phyloP scores from a whole-genome alignment of 2,113 vertebrate genomes.

The Porphyrio hochstetteri region DNA sequence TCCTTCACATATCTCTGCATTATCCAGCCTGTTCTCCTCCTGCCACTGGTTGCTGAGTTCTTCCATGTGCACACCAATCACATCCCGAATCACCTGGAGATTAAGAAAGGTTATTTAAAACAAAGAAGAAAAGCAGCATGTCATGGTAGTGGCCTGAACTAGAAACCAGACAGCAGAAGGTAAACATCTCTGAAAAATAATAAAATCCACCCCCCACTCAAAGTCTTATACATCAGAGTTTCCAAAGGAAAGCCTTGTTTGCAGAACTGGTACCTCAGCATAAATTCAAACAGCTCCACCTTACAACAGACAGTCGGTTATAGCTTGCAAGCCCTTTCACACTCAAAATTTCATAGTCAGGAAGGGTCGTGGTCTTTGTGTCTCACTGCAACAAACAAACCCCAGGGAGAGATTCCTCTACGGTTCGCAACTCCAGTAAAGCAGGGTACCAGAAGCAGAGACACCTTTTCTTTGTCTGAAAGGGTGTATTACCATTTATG shows the following conservation, averaged over 20 bases:
- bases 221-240: neutral
- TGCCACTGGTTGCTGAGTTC: conserved; percentile 90
- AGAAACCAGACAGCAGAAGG: neutral
- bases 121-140: neutral
- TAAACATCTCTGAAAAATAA: neutral
- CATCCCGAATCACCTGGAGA: conserved; percentile 90
- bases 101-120: neutral
- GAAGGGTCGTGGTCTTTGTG: neutral
- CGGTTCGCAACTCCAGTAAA: neutral
- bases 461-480: neutral
- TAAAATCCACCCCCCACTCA: neutral
- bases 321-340: neutral
- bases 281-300: neutral
- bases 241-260: neutral
- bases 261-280: neutral
- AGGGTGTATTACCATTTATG: neutral
- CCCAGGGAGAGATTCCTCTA: neutral
- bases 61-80: conserved; percentile 92
- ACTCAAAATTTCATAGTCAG: neutral
- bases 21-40: conserved; percentile 75
- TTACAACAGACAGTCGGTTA: neutral
- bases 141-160: neutral
- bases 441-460: neutral
- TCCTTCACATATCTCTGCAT: conserved; percentile 48
- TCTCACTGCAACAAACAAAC: neutral